Base-by-base conservation (phyloP, 2,797 vertebrate species). In the Lacerta bilineata region DNA sequence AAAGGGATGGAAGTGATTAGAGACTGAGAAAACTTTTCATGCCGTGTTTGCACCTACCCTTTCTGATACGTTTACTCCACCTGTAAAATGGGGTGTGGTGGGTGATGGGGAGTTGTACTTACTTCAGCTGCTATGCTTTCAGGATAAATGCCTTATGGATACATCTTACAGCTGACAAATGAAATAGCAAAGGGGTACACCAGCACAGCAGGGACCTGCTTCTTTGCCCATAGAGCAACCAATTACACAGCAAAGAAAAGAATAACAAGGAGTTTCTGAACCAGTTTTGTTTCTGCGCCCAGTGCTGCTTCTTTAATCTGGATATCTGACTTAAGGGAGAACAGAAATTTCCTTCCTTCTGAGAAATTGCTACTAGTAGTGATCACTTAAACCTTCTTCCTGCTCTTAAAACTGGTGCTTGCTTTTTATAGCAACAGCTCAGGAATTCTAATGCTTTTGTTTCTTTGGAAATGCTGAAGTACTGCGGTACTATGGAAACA, bases 201-300 rank as follows among this genome's bases (percentile, higher is more conserved):
- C 18, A 13, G 29, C 84, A 83, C 0, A 15, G 2, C 41, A 59
- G 29, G 46, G 71, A 29, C 71, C 75, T 9, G 0, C 1, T 27
- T n/a, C 50, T 88, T 76, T 88, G 81, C 89, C 61, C 29, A 50
- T 76, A 36, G 77, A 64, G 25, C 15, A 71, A 61, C 64, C 33
- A 41, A 71, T 29, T 5, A 2, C 84, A 13, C 1, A 18, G 13
- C 43, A 2, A 2, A 10, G n/a, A 11, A 23, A 43, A 0, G 0
- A 1, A 13, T 76, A 72, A 46, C 29, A 10, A 29, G 69, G 15
- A 9, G n/a, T 50, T 15, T 15, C 36, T 85, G 17, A 68, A 18
- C 5, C 4, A 23, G 3, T 84, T 83, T 78, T 83, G 5, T 43
- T 33, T 33, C 33, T 61, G 27, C 61, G 36, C 50, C n/a, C 69